Conservation (phyloP, 1,140 invertebrate species). For the Paralvinella palmiformis region DNA sequence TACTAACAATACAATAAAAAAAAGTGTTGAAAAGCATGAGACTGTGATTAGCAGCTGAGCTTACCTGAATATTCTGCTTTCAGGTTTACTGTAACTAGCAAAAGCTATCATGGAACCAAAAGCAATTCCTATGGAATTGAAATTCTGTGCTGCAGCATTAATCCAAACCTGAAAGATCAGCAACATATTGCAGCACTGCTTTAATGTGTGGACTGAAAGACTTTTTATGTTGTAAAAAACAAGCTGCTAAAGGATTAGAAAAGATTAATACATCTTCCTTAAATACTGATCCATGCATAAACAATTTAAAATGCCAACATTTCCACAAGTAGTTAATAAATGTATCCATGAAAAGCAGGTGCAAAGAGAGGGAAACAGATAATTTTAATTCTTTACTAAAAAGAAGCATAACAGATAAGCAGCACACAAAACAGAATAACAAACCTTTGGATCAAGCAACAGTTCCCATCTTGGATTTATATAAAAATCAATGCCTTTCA, state of each 20-base stretch:
- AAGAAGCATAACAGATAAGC: background rate
- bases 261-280: no score
- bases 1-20: no score
- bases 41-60: background rate
- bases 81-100: conserved; percentile 86
- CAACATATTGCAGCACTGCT: no score
- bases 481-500: conserved; percentile 62
- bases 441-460: conserved; percentile 71
- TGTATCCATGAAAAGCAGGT: background rate
- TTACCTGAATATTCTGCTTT: conserved; percentile 73
- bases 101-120: conserved; percentile 92
- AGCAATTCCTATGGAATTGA: conserved; percentile 86
- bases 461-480: conserved; percentile 74
- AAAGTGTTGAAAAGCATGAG: no score
- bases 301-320: no score
- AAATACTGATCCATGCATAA: no score
- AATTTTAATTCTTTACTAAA: background rate
- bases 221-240: no score
- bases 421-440: no score
- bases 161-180: conserved; percentile 78
- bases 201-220: no score
- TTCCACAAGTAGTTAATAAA: no score
- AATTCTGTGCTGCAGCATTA: conserved; percentile 85
- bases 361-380: background rate
- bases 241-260: no score